Evolutionary conservation across 2,888 invertebrate genomes (phyloP), one percentile per base, ranked within the genome.

Genomic region (Camptogramma bilineatum): DNA sequence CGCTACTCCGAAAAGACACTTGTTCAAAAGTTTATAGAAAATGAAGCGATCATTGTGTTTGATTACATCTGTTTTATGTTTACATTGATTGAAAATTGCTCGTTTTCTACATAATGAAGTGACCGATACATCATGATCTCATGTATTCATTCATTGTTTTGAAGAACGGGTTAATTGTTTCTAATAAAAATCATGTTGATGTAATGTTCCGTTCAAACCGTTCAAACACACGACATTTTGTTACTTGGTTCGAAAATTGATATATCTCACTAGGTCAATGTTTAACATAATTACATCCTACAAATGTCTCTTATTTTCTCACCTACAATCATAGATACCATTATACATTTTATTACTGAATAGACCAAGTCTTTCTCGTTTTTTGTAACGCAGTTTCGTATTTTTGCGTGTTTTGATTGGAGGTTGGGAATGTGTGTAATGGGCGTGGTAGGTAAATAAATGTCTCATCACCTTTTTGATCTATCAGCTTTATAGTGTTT

Each of bases 381-480:
- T 53, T 57, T 57, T 57, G 39, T 48, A 31, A 46, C 46, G 28
- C 18, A 46, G 61, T 55, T 42, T 31, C 42, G 42, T 54, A 44
- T 54, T 19, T 31, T 64, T 64, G 44, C 24, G 16, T 50, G 44
- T 54, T 60, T 66, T 63, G 63, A 65, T 55, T 59, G 34, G 48
- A 53, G 47, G 28, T 62, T 39, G 13, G 5, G 34, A 39, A 39
- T 39, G 51, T 55, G 60, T 56, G 18, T 19, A 48, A 66, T 62
- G 53, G 54, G 51, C 46, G 60, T 65, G 57, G 47, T 47, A 47
- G 19, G 61, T 52, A 44, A 59, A 2, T 28, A n/a, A 52, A 63
- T 65, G 56, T 66, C 67, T 66, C 24, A 58, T 54, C 31, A 50
- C 59, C 48, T 62, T 34, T 56, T 51, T 58, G 57, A 64, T 61